Percentiles rank a stretch among this genome's conserved stretches.
phyloP scores from a whole-genome alignment of 1,140 invertebrate species.

The Tetramorium alpestre region DNA sequence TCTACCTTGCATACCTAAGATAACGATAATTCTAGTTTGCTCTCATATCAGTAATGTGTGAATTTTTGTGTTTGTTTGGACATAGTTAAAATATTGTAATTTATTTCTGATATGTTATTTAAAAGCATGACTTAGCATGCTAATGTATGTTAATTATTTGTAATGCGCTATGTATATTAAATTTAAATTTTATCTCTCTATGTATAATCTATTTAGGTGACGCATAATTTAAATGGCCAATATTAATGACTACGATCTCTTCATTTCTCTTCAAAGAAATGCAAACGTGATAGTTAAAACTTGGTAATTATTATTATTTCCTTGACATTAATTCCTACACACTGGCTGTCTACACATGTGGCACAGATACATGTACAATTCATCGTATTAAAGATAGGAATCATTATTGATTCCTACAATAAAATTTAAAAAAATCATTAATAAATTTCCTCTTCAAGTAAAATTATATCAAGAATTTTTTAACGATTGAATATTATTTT shows the following conservation, averaged over 20 bases:
- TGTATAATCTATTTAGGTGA: conserved; percentile 8
- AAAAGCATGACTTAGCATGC: background rate
- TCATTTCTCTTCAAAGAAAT: background rate
- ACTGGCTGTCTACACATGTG: background rate
- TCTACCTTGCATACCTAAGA: background rate
- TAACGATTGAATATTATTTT: background rate
- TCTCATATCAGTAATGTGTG: background rate
- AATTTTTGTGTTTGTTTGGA: conserved; percentile 1
- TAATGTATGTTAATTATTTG: conserved; percentile 25
- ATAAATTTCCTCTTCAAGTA: background rate
- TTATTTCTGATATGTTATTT: background rate
- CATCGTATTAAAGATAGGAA: background rate
- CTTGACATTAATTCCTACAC: background rate
- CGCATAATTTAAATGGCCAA: background rate
- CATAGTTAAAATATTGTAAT: background rate
- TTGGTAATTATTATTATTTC: background rate
- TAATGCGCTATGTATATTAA: background rate
- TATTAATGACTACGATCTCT: background rate
- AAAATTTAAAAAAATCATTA: background rate
- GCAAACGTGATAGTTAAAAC: background rate
- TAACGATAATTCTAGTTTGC: background rate
- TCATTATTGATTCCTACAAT: background rate
- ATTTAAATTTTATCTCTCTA: background rate
- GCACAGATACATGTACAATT: background rate
- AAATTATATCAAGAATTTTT: background rate